Conservation (phyloP, 2,888 invertebrate species). For the Pelosia muscerda region DNA sequence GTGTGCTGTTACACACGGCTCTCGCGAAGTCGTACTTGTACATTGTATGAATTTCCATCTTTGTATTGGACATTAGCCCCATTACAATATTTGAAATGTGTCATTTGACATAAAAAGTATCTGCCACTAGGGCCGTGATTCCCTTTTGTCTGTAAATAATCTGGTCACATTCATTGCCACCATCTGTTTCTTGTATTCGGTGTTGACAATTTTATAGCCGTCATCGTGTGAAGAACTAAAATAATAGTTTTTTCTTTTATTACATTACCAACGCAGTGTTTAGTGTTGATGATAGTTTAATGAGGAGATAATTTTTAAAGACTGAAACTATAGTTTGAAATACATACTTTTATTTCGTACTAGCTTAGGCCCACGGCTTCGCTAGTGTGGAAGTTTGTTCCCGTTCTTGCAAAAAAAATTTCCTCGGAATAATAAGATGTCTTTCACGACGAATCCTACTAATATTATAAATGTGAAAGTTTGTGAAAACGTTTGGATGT, state of each 20-base stretch:
- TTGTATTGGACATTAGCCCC: no score
- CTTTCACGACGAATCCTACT: no score
- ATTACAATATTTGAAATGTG: no score
- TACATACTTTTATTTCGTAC: not conserved
- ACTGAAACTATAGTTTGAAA: not conserved
- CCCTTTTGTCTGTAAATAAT: slow-evolving; percentile 61
- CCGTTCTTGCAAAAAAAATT: no score
- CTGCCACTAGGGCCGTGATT: slow-evolving; percentile 40
- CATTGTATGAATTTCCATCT: no score
- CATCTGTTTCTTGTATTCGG: slow-evolving; percentile 74
- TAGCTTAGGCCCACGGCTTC: no score
- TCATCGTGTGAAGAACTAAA: slow-evolving; percentile 77
- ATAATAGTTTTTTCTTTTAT: slow-evolving; percentile 80
- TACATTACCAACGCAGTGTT: slow-evolving; percentile 80
- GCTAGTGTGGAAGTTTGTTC: no score
- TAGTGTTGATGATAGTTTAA: slow-evolving; percentile 77
- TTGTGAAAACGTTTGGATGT: no score
- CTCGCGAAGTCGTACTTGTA: no score
- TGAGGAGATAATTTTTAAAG: slow-evolving; percentile 62
- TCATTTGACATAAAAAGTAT: slow-evolving; percentile 24
- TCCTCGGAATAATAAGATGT: no score
- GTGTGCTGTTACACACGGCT: no score
- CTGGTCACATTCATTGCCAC: slow-evolving; percentile 53
- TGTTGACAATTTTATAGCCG: slow-evolving; percentile 79
- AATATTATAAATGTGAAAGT: no score